Evolutionary conservation across 2,797 vertebrate species (phyloP).

Genomic region (Aulostomus chinensis): DNA sequence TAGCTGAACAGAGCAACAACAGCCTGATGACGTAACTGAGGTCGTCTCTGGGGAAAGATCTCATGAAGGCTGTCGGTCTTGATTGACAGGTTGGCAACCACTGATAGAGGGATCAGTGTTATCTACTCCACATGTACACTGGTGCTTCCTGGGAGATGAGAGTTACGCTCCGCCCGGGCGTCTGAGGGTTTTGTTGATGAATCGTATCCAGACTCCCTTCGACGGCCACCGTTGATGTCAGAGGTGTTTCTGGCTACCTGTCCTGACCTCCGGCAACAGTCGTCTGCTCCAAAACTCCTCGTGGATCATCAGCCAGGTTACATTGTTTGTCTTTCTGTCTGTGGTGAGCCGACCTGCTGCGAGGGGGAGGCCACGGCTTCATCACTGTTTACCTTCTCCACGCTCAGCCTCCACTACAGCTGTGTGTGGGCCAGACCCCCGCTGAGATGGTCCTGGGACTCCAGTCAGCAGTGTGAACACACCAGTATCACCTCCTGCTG

Average conservation of each 20-base stretch:
- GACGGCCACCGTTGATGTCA: too few species aligned
- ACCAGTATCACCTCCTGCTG: slow-evolving; percentile 37
- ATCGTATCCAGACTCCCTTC: too few species aligned
- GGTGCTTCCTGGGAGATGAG: too few species aligned
- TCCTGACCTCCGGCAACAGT: slow-evolving; percentile 41
- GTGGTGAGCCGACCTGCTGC: slow-evolving; percentile 54
- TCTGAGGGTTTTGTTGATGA: too few species aligned
- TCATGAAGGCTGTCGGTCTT: too few species aligned
- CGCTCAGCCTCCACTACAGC: slow-evolving; percentile 54
- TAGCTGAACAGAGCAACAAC: too few species aligned
- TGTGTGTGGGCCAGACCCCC: slow-evolving; percentile 75
- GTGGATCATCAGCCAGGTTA: slow-evolving; percentile 61
- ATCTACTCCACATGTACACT: too few species aligned
- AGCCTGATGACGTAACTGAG: too few species aligned
- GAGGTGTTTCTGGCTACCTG: slow-evolving; percentile 59
- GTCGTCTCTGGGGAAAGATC: too few species aligned
- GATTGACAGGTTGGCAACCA: too few species aligned
- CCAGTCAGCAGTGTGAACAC: slow-evolving; percentile 59
- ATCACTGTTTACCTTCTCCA: slow-evolving; percentile 70
- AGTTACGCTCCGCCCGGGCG: too few species aligned
- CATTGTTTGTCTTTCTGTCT: slow-evolving; percentile 73
- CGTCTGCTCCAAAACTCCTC: slow-evolving; percentile 50
- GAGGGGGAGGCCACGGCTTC: slow-evolving; percentile 47
- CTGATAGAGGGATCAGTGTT: too few species aligned
- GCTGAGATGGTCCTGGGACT: slow-evolving; percentile 39